phyloP scores from a whole-genome alignment of 2,888 invertebrate genomes.

The Diplazon laetatorius region DNA sequence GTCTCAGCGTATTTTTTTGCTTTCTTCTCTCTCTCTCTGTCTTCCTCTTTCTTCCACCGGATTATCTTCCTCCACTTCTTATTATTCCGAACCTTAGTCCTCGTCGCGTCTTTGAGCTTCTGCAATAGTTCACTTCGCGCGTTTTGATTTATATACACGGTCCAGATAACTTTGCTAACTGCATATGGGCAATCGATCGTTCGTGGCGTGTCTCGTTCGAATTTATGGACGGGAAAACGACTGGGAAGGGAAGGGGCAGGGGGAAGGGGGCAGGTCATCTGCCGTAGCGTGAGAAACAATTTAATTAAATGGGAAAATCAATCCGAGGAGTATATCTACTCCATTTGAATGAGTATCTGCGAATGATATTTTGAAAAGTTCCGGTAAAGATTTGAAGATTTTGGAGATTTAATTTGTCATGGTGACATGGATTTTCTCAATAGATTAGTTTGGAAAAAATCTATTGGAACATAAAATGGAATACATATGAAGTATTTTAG shows the following conservation, averaged over 20 bases:
- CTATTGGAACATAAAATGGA: no score
- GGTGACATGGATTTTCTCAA: no score
- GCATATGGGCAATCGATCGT: slow-evolving; percentile 16
- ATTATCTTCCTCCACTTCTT: no score
- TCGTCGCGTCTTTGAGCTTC: slow-evolving; percentile 21
- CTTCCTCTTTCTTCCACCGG: background rate
- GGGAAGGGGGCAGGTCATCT: no score
- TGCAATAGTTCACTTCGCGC: slow-evolving; percentile 39
- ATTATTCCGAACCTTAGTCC: no score
- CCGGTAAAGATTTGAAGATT: no score
- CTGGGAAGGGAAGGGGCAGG: no score
- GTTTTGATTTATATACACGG: slow-evolving; percentile 59
- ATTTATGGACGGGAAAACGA: background rate
- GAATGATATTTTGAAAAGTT: no score
- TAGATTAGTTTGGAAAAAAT: no score
- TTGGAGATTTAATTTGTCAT: no score
- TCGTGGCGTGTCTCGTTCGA: background rate
- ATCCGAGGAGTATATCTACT: background rate
- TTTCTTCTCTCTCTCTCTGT: slow-evolving; percentile 5
- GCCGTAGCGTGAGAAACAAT: slow-evolving; percentile 16
- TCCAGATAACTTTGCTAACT: slow-evolving; percentile 40
- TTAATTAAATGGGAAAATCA: slow-evolving; percentile 15
- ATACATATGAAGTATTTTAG: no score
- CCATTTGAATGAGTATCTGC: no score
- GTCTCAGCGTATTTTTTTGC: slow-evolving; percentile 62